Base-by-base conservation (phyloP, 2,888 invertebrate genomes). In the Cryptocheilus praepositus region DNA sequence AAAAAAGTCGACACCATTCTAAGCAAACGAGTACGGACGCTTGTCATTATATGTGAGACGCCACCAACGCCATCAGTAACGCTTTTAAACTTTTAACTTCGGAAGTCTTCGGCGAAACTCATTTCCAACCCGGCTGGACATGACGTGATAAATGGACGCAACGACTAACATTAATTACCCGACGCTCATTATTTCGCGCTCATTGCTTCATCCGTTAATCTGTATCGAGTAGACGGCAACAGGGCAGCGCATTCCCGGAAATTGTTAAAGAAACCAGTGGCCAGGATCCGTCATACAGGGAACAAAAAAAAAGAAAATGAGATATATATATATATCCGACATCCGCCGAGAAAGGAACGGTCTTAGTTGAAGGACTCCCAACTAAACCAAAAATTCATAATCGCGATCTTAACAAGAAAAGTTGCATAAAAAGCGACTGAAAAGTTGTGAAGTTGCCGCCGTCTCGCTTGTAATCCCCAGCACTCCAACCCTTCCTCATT, bases 381-480 rank as follows among this genome's bases (percentile, higher is more conserved):
- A 16, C 49, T 8, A 18, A 18, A 49, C 60, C 51, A 58, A 75
- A 77, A 77, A 71, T 79, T 79, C 72, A 74, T 81, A 81, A 81
- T 80, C 74, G 61, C 58, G 74, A 80, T 81, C 80, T 81, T 81
- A 80, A 81, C 73, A 74, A 81, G 81, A 72, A 80, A 81, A 81
- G 80, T 81, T 80, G 76, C 67, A 59, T 65, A 73, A 76, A 75
- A 73, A 73, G 80, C 79, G 75, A 75, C 71, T 70, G 81, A 76
- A 64, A 81, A 81, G 80, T 81, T 80, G 60, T 36, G 64, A 80
- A 80, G 78, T 78, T 74, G 46, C 64, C 69, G 68, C 64, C 68
- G 71, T 70, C 74, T 71, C 76, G 71, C 72, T 76, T 70, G 74
- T 79, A 74, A 78, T 79, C 64, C 55, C 46, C 55, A 13, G 21